Conservation (phyloP, 2,888 invertebrate species). For the Eledone cirrhosa region DNA sequence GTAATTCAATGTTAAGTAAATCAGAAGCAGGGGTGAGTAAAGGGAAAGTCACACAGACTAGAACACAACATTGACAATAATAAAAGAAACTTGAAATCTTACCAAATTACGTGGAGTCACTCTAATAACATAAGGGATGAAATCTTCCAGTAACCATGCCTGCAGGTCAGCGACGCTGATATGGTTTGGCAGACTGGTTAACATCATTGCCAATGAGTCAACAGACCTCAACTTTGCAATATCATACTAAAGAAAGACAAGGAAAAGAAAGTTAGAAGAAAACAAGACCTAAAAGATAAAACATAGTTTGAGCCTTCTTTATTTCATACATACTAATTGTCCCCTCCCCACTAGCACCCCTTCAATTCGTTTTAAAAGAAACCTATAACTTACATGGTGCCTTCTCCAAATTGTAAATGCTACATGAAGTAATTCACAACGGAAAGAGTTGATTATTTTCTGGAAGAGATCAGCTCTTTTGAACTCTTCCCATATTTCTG, state of each 20-base stretch:
- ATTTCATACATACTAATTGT: too few relatives aligned
- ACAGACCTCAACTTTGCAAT: conserved; percentile 33
- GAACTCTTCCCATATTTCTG: conserved; percentile 53
- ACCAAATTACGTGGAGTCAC: conserved; percentile 51
- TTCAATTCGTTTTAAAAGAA: too few relatives aligned
- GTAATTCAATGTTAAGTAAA: too few relatives aligned
- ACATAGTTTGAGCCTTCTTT: too few relatives aligned
- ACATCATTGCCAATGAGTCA: conserved; percentile 45
- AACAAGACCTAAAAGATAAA: too few relatives aligned
- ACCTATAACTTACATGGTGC: conserved; percentile 45
- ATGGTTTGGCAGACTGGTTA: conserved; percentile 47
- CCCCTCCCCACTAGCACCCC: too few relatives aligned
- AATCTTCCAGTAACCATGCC: conserved; percentile 48
- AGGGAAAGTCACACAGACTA: neutral
- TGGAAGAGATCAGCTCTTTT: conserved; percentile 44
- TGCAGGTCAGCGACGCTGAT: conserved; percentile 41
- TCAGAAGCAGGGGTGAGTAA: neutral
- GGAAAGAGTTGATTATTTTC: conserved; percentile 41
- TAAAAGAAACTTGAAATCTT: conserved; percentile 29
- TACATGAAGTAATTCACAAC: conserved; percentile 39
- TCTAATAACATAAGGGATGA: conserved; percentile 51
- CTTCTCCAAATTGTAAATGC: conserved; percentile 50
- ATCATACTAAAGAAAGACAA: conserved; percentile 18
- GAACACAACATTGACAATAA: too few relatives aligned
- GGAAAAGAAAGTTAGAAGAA: too few relatives aligned